These are phyloP conservation scores for Carcina quercana DNA, from an alignment of 2,888 invertebrate genomes.

Conservation along the genomic window DNA sequence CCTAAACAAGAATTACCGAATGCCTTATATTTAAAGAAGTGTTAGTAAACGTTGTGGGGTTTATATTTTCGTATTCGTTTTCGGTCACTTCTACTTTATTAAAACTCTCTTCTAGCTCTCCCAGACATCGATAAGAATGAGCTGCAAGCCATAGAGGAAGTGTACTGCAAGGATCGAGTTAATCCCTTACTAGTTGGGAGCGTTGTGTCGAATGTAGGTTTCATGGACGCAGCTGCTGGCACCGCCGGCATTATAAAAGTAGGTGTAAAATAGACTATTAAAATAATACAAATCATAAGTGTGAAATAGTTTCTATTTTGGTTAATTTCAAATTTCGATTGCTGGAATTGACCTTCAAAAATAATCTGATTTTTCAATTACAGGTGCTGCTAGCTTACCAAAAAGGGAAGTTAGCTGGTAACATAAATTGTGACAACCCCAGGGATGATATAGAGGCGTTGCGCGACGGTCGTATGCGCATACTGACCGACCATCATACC, in stretches of 20 bases:
- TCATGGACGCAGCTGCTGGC: constrained; percentile 54
- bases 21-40: no score
- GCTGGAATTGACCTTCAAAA: background rate
- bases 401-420: constrained; percentile 78
- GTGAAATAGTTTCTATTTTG: no score
- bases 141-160: constrained; percentile 73
- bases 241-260: constrained; percentile 76
- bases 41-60: no score
- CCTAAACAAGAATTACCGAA: no score
- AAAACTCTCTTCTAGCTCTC: no score
- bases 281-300: no score
- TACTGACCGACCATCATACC: constrained; percentile 71
- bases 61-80: no score
- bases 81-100: no score
- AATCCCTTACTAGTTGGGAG: constrained; percentile 75
- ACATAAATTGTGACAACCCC: constrained; percentile 79
- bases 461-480: constrained; percentile 63
- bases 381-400: constrained; percentile 78
- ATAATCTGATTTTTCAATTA: constrained; percentile 25
- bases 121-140: constrained; percentile 78
- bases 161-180: constrained; percentile 70
- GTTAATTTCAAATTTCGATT: background rate
- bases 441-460: constrained; percentile 64
- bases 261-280: no score
- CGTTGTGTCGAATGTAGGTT: constrained; percentile 65